A percentile compares a stretch with the other conserved stretches of the same genome.
Conservation (phyloP, 37 sponge, comb jelly and placozoan species). For the Chondrosia reniformis region DNA sequence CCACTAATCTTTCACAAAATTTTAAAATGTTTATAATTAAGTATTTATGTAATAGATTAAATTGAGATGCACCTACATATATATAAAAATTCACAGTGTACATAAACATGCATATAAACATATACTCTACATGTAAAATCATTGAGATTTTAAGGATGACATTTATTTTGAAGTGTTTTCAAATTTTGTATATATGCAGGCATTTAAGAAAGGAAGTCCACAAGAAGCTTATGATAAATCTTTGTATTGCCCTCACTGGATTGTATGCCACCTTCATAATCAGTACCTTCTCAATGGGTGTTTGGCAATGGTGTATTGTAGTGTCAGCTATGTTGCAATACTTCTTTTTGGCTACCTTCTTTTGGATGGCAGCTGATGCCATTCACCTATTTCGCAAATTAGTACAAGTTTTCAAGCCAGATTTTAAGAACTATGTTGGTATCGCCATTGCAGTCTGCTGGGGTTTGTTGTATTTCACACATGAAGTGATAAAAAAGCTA, state of each 20-base stretch:
- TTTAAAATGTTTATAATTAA: too few relatives aligned
- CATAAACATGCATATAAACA: too few relatives aligned
- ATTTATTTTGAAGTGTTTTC: too few relatives aligned
- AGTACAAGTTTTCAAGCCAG: slow-evolving; percentile 3
- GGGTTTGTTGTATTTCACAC: slow-evolving; percentile 13
- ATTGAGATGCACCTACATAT: too few relatives aligned
- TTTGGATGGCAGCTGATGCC: slow-evolving; percentile 23
- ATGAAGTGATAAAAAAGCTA: too few relatives aligned
- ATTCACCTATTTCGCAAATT: slow-evolving; percentile 24
- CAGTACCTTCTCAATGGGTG: not conserved
- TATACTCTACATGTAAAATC: too few relatives aligned
- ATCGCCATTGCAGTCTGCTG: slow-evolving; percentile 17
- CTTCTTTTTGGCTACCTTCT: slow-evolving; percentile 39
- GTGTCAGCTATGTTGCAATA: slow-evolving; percentile 31
- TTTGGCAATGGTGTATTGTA: slow-evolving; percentile 11
- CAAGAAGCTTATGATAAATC: not conserved
- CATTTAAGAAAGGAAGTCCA: not conserved
- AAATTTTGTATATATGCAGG: not conserved
- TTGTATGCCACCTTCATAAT: not conserved
- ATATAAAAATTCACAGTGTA: too few relatives aligned
- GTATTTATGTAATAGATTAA: too few relatives aligned
- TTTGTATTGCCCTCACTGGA: not conserved
- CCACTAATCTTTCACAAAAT: too few relatives aligned
- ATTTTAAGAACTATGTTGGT: not conserved
- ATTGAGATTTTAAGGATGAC: too few relatives aligned